phyloP scores from a whole-genome alignment of 2,113 vertebrate genomes.

The Canis aureus region DNA sequence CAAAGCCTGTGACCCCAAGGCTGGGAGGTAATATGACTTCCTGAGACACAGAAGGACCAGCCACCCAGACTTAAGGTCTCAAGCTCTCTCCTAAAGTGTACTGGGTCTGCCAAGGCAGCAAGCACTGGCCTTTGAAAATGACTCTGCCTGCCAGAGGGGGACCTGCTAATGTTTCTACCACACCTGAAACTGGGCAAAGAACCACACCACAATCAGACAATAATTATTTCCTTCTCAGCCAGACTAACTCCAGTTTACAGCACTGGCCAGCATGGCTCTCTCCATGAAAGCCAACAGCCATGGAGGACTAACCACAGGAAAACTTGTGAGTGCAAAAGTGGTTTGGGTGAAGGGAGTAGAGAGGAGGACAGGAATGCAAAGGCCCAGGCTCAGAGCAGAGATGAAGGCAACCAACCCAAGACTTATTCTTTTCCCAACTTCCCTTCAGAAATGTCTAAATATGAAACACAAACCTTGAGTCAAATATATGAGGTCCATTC shows the following conservation, averaged over 20 bases:
- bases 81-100: rapidly evolving
- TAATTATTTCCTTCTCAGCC: not conserved
- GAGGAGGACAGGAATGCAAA: not conserved
- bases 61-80: not conserved
- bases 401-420: not conserved
- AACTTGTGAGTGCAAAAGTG: not conserved
- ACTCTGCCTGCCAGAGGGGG: not conserved
- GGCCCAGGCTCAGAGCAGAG: not conserved
- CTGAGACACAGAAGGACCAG: not conserved
- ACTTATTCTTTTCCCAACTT: not conserved
- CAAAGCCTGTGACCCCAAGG: not conserved
- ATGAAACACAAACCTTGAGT: not conserved
- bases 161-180: not conserved
- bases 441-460: not conserved
- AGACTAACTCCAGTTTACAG: not conserved
- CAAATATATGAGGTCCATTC: not conserved
- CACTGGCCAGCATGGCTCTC: not conserved
- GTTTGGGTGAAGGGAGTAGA: not conserved
- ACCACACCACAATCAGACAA: not conserved
- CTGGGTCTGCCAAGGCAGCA: not conserved
- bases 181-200: not conserved
- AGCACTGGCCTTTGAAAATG: not conserved
- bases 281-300: not conserved
- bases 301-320: not conserved
- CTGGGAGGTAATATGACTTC: not conserved